Conservation (phyloP, 2,113 vertebrate genomes). For the Phyllopteryx taeniolatus region DNA sequence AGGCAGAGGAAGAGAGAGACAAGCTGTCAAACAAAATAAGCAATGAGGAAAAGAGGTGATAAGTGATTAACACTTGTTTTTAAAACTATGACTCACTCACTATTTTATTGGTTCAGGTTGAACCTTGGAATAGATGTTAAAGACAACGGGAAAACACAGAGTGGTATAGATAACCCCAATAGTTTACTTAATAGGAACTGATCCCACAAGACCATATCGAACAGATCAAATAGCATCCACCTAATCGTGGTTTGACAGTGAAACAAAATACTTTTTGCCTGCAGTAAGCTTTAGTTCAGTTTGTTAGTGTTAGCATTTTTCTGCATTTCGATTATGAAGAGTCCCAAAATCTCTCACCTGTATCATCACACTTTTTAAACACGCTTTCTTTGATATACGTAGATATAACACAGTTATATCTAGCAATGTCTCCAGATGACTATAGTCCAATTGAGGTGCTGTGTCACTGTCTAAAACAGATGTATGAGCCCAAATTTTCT, state of each 20-base stretch:
- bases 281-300: background rate
- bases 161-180: background rate
- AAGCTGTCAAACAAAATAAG: conserved; percentile 17
- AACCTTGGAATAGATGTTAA: conserved; percentile 30
- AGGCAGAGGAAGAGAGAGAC: conserved; percentile 19
- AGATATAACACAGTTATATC: no score
- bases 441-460: no score
- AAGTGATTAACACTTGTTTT: conserved; percentile 48
- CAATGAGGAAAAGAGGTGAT: conserved; percentile 17
- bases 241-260: background rate
- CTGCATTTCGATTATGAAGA: background rate
- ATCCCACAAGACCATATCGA: background rate
- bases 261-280: background rate
- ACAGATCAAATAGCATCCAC: background rate
- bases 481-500: no score
- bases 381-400: background rate
- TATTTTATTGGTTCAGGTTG: conserved; percentile 19
- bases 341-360: background rate
- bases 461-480: no score
- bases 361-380: background rate
- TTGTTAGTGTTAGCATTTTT: background rate
- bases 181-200: conserved; percentile 4
- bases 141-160: background rate
- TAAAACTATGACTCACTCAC: conserved; percentile 46
- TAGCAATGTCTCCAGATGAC: no score